Conservation (phyloP, 1,140 invertebrate genomes). For the Sycobia sp. region DNA sequence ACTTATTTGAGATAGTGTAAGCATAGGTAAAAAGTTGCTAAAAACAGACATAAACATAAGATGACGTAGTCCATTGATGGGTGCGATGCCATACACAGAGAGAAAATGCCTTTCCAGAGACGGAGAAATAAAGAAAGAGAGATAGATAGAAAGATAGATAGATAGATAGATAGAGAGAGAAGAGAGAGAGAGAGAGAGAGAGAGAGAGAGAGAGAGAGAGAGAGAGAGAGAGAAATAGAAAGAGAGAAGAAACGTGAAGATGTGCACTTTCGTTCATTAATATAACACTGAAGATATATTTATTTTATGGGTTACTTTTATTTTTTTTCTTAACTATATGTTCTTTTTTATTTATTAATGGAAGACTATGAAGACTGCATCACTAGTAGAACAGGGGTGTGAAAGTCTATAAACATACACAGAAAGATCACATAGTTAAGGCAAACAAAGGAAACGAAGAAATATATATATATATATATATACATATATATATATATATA, state of each 20-base stretch:
- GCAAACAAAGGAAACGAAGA: constrained; percentile 30
- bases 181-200: too few relatives aligned
- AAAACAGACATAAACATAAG: constrained; percentile 48
- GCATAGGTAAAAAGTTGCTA: constrained; percentile 52
- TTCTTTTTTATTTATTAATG: neutral
- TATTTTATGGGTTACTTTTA: too few relatives aligned
- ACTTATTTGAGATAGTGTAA: constrained; percentile 42
- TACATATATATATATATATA: neutral
- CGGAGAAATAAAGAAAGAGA: too few relatives aligned
- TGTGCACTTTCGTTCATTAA: constrained; percentile 26
- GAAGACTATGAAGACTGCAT: neutral
- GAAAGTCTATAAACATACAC: constrained; percentile 16
- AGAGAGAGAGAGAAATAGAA: too few relatives aligned
- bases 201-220: too few relatives aligned
- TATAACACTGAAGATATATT: neutral
- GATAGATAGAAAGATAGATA: too few relatives aligned
- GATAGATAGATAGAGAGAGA: too few relatives aligned
- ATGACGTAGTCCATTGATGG: constrained; percentile 41
- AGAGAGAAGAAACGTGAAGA: too few relatives aligned
- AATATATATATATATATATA: constrained; percentile 29
- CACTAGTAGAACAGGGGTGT: constrained; percentile 11
- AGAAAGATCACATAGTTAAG: constrained; percentile 18
- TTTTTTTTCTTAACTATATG: neutral
- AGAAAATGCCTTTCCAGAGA: neutral
- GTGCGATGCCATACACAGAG: constrained; percentile 43